phyloP scores from a whole-genome alignment of 2,888 invertebrate genomes.

The Osedax frankpressi region DNA sequence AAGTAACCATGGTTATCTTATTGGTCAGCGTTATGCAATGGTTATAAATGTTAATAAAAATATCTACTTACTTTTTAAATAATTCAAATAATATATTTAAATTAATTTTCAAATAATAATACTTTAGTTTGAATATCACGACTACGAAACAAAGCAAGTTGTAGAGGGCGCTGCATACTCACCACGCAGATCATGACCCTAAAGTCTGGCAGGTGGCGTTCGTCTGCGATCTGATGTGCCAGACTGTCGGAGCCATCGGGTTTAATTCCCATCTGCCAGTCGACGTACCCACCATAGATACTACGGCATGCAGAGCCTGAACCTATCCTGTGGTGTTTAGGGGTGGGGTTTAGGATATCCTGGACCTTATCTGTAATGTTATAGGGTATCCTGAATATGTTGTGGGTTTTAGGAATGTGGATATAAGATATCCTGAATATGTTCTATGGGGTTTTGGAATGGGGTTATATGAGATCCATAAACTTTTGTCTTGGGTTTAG shows the following conservation, averaged over 20 bases:
- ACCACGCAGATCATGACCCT: conserved; percentile 77
- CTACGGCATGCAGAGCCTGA: conserved; percentile 96
- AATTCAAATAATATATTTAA: background rate
- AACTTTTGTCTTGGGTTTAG: no score
- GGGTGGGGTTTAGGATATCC: background rate
- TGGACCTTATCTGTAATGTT: no score
- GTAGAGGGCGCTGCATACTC: conserved; percentile 29
- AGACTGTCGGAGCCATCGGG: conserved; percentile 38
- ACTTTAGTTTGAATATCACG: no score
- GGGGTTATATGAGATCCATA: no score
- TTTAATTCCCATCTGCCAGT: conserved; percentile 59
- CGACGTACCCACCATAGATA: conserved; percentile 82
- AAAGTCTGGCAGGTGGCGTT: conserved; percentile 77
- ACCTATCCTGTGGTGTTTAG: conserved; percentile 40
- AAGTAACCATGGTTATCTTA: no score
- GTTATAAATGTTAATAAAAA: no score
- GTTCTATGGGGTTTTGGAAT: no score
- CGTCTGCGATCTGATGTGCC: conserved; percentile 53
- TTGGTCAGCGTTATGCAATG: no score
- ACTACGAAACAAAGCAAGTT: background rate
- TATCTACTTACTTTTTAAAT: background rate
- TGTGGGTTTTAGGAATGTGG: no score
- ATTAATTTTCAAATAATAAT: no score
- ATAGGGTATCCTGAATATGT: no score
- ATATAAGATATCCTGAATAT: no score